Evolutionary conservation across 1,140 invertebrate genomes (phyloP), one percentile per base, ranked within the genome.

Genomic region (Sweltsa coloradensis): DNA sequence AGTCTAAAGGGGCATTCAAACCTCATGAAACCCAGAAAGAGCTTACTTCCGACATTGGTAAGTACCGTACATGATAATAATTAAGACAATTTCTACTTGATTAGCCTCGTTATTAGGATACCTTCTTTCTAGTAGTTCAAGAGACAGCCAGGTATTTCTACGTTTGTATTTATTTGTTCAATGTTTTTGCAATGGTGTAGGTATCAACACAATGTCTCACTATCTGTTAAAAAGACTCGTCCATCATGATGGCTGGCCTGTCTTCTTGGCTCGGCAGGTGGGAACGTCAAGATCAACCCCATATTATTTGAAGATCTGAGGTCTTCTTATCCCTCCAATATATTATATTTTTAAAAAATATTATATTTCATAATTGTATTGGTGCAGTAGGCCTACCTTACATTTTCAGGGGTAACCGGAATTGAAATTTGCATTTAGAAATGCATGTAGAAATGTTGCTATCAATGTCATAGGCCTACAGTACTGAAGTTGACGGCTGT

Each of bases 1-100:
- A 83, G 58, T 71, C 61, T 47, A 75, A 73, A 55, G 67, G 62
- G 50, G 60, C 59, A 31, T 60, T 56, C 27, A 72, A 73, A 55
- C 65, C 65, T 51, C 59, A 61, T 41, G 58, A 67, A 49, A 72
- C 56, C 27, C 64, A 65, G 49, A 73, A 68, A 43, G 66, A 70
- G 42, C 51, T 74, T 16, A 65, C 73, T 40, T 63, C 66, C 3
- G 75, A 75, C 40, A 62, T 67, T 51, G 56, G 56, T 62, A 47
- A 45, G 34, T 36, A 23, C 36, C 34, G 44, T 43, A 48, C 43
- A 18, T 53, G 29, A 54, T 45, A 50, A 51, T 40, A 37, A 14
- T 36, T 26, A 29, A 13, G 25, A 14, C 9, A 24, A 16, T 26
- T 3, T 43, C 5, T 2, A 1, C 16, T n/a, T 18, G 49, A 39